Evolutionary conservation across 2,797 vertebrate genomes (phyloP), one percentile per base, ranked within the genome.

Genomic region (Pseudochaenichthys georgianus): DNA sequence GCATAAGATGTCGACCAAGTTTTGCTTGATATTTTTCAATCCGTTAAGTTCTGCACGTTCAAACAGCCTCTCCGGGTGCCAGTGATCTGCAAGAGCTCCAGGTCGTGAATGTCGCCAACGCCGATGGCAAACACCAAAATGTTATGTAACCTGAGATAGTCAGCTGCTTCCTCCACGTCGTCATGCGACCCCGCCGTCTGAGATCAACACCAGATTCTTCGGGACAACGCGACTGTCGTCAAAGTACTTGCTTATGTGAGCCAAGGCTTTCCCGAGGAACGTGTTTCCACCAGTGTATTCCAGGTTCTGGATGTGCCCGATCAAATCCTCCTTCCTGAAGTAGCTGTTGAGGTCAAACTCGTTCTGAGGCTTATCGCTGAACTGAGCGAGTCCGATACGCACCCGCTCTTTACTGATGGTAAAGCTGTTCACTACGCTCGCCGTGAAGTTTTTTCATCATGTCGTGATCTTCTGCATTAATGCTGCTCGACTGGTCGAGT

Each of bases 181-280:
- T 97, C 96, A 0, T 82, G n/a, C 0, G 96, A 95, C 0, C 0
- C 82, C 62, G 0, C 96, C 95, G 2, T 96, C 96, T 0, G 96
- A 97, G 86, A 97, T 95, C 72, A 98, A 83, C 50, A 97, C 77
- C 70, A 97, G 92, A 62, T 94, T 95, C 74, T 96, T 95, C 8
- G 91, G 34, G 34, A 38, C 34, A 1, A 1, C 2, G 13, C 93
- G 88, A 69, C 94, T 84, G 13, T 63, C 46, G 1, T 85, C 13
- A 61, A 96, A 97, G 74, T 94, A 94, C 0, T 68, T 1, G 6
- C 1, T 38, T 7, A 38, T 38, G 34, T 38, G 34, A 8, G 0
- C 70, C 73, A 10, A 38, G 10, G 92, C 95, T 17, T 62, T 38
- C 55, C 94, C 95, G 1, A 94, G 92, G 1, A 12, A 0, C 0